Base-by-base conservation (phyloP, 2,797 vertebrate species). In the Telmatherina bonti region DNA sequence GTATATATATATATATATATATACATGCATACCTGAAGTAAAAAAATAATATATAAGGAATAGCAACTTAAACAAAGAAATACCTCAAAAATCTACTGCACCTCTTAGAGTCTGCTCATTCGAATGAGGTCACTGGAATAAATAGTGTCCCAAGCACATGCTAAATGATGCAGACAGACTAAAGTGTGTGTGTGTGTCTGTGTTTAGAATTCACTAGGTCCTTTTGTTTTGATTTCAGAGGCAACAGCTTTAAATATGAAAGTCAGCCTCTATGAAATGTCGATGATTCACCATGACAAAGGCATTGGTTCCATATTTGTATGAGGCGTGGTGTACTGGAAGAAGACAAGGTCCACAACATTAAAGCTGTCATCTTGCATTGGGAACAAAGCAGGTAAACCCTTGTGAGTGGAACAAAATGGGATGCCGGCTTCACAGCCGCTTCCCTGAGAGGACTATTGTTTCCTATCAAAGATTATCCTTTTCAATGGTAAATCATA, bases 331-430 rank as follows among this genome's bases (percentile, higher is more conserved):
- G 58, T 36, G 53, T 41, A 64, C 63, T 36, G 63, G 47, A 73
- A 63, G 71, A 70, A 75, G 79, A 85, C 72, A 43, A 81, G 75
- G 60, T 51, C 68, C 47, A 20, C 41, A 16, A 77, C 76, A 84
- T 87, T 81, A 79, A 76, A 82, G 79, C 72, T 72, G 88, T 82
- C 87, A 65, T 89, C 70, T 75, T 55, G 63, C 74, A 79, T 89
- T 70, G 74, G 29, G 74, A 82, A 73, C 62, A 78, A 77, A 78
- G 66, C 27, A 68, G 59, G 63, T 71, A 77, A 49, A 81, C 59
- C 63, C 47, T 18, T 49, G 72, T 57, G 72, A 86, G 83, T 43
- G 68, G 63, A 86, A 85, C 81, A 69, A 12, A 89, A 86, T 70
- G 43, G 29, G 52, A 43, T 16, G 12, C 70, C 1, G 52, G 59